Evolutionary conservation across 2,888 invertebrate genomes (phyloP), one percentile per base, ranked within the genome.

Genomic region (Xanthia togata): DNA sequence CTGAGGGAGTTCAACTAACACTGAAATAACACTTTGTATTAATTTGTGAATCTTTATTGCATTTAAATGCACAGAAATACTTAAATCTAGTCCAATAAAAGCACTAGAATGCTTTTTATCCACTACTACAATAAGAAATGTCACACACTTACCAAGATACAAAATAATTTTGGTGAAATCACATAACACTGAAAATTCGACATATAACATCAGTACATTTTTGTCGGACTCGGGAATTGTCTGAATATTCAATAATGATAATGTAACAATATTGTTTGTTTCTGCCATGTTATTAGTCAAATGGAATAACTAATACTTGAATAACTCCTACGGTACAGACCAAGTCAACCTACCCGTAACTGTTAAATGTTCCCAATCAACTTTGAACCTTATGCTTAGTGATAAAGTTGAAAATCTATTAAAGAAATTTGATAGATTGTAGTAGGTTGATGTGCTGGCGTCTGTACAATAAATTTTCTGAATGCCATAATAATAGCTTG

Each of bases 61-160:
- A 84, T 83, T 82, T 76, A 76, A 81, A 81, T 86, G 89, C 79
- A 79, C 72, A 78, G 75, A 81, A 80, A 81, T 76, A 77, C 85
- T 86, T 88, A 87, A 23, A 70, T 71, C 81, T 84, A 85, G 38
- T 70, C 57, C 31, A 83, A 62, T 65, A 38, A 82, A 75, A 83
- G 73, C 86, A 84, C 60, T 64, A 82, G 59, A 78, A 77, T 82
- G 86, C 86, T 70, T 85, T 73, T 73, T 41, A 76, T 84, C 44
- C 70, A 76, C 67, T 68, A 80, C 76, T 71, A 78, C 71, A 74
- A 55, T 62, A 62, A 71, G 20, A 82, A 72, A 76, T 55, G 83
- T 76, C 78, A 70, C 79, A 74, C 76, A 80, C 60, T 77, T 77
- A 63, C 64, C 63, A 83, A 69, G 23, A 67, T 60, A 50, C 12